These are phyloP conservation scores for Lasiurus borealis DNA, from an alignment of 2,113 vertebrate genomes.

Conservation along the genomic window DNA sequence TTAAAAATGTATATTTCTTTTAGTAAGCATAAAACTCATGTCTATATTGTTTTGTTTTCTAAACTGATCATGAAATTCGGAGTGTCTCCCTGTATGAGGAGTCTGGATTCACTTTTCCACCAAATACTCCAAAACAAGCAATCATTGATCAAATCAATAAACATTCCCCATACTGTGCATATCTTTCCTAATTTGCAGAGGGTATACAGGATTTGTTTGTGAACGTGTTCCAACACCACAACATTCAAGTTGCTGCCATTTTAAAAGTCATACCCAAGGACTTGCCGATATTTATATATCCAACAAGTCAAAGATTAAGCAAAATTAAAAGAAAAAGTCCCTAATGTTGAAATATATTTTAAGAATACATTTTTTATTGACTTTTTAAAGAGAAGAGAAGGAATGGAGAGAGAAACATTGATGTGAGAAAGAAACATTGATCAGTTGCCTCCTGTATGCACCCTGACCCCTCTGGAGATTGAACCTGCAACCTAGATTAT, in stretches of 20 bases:
- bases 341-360: not conserved
- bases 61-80: not conserved
- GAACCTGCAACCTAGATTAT: not conserved
- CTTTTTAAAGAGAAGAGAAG: not conserved
- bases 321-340: not conserved
- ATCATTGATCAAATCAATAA: not conserved
- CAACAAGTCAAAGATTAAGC: not conserved
- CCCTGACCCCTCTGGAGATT: not conserved
- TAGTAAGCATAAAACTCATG: not conserved
- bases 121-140: not conserved
- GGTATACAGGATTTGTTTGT: not conserved
- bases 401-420: no score
- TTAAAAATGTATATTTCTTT: not conserved
- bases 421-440: no score
- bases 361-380: not conserved
- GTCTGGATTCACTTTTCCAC: not conserved
- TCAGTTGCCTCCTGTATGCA: not conserved
- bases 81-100: not conserved
- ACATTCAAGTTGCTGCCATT: constrained; percentile 7
- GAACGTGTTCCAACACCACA: not conserved
- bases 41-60: constrained; percentile 15
- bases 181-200: not conserved
- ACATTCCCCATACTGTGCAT: not conserved
- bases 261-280: not conserved
- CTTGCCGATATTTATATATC: not conserved